These are phyloP conservation scores for Reticulitermes speratus DNA, from an alignment of 1,140 invertebrate genomes.

Conservation along the genomic window DNA sequence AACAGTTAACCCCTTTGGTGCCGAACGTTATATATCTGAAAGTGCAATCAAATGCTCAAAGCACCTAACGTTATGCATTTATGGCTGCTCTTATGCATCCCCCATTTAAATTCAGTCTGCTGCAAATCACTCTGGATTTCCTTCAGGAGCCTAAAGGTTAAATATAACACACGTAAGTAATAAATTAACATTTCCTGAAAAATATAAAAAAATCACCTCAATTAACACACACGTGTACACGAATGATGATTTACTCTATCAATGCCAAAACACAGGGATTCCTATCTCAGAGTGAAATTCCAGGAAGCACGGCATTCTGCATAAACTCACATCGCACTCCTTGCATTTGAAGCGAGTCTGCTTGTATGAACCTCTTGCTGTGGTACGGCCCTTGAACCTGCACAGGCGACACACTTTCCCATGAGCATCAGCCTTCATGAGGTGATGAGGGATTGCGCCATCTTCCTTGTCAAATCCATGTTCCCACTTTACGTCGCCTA, in stretches of 20 bases:
- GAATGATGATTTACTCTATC: neutral
- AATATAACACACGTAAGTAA: too few species aligned
- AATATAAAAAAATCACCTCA: too few species aligned
- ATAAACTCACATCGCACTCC: slow-evolving; percentile 54
- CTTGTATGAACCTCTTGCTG: slow-evolving; percentile 51
- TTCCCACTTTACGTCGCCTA: slow-evolving; percentile 52
- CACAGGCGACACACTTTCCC: slow-evolving; percentile 55
- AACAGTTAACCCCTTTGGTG: too few species aligned
- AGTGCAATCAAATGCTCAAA: too few species aligned
- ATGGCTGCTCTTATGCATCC: too few species aligned
- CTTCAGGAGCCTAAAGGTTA: too few species aligned
- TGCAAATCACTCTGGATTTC: too few species aligned
- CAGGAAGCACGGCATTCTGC: slow-evolving; percentile 52
- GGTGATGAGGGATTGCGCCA: slow-evolving; percentile 47
- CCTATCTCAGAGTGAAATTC: slow-evolving; percentile 51
- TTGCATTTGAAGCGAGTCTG: slow-evolving; percentile 55
- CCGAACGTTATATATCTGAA: too few species aligned
- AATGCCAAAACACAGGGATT: slow-evolving; percentile 44
- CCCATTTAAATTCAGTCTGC: too few species aligned
- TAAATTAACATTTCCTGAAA: too few species aligned
- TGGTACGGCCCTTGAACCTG: slow-evolving; percentile 51
- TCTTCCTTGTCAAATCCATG: slow-evolving; percentile 51
- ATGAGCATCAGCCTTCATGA: slow-evolving; percentile 54
- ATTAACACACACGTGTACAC: too few species aligned
- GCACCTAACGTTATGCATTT: too few species aligned